phyloP scores from a whole-genome alignment of 2,888 invertebrate genomes.

The Podabrus alpinus region DNA sequence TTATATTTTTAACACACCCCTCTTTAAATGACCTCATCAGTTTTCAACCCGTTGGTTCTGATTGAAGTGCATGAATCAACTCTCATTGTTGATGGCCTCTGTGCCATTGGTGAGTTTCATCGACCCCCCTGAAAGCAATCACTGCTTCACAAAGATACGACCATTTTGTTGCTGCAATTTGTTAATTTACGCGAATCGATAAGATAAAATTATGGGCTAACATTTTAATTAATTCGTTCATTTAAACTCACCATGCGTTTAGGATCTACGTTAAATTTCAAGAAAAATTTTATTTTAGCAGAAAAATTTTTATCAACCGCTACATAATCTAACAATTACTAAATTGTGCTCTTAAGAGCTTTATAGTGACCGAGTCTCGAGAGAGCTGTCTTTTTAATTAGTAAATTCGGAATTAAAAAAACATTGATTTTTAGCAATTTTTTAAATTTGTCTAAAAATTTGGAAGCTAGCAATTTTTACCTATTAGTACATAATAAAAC shows the following conservation, averaged over 20 bases:
- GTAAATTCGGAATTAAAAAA: too few species aligned
- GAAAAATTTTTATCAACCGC: too few species aligned
- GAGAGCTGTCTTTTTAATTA: too few species aligned
- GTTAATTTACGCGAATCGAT: slow-evolving; percentile 7
- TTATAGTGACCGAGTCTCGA: too few species aligned
- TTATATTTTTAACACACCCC: slow-evolving; percentile 29
- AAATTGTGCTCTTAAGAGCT: too few species aligned
- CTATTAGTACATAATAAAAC: too few species aligned
- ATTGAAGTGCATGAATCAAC: slow-evolving; percentile 52
- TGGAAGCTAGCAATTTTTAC: too few species aligned
- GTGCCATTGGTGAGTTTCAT: slow-evolving; percentile 41
- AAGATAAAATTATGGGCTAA: neutral
- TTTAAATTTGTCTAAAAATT: too few species aligned
- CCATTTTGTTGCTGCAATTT: slow-evolving; percentile 11
- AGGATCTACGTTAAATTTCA: neutral
- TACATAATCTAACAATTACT: too few species aligned
- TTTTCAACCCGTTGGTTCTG: slow-evolving; percentile 48
- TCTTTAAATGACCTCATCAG: slow-evolving; percentile 49
- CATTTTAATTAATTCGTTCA: neutral
- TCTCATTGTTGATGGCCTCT: slow-evolving; percentile 43
- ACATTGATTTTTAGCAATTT: too few species aligned
- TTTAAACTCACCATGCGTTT: neutral
- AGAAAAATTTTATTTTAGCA: neutral
- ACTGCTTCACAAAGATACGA: neutral
- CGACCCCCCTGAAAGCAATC: slow-evolving; percentile 24